A percentile compares a stretch with the other conserved stretches of the same genome.
These are phyloP conservation scores for Triplophysa rosa DNA, from an alignment of 2,113 vertebrate species.

Conservation along the genomic window DNA sequence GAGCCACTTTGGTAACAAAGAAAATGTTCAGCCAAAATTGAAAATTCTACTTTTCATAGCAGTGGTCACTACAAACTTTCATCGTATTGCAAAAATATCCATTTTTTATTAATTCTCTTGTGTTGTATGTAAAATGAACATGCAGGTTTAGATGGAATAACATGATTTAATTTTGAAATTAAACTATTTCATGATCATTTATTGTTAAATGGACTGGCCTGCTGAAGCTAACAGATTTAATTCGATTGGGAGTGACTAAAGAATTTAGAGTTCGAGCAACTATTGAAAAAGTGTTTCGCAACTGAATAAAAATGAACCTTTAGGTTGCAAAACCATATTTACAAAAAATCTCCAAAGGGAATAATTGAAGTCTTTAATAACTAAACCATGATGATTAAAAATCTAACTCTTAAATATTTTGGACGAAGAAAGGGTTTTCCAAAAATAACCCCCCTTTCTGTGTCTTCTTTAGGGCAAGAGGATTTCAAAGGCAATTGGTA, in stretches of 20 bases:
- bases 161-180: too few relatives aligned
- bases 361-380: background rate
- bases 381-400: background rate
- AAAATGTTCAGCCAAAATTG: too few relatives aligned
- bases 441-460: slow-evolving; percentile 13
- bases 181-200: background rate
- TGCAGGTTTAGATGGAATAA: too few relatives aligned
- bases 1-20: too few relatives aligned
- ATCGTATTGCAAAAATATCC: too few relatives aligned
- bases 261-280: background rate
- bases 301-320: background rate
- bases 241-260: background rate
- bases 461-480: slow-evolving; percentile 26
- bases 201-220: background rate
- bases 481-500: slow-evolving; percentile 41
- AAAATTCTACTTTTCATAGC: too few relatives aligned
- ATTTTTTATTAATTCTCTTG: too few relatives aligned
- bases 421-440: slow-evolving; percentile 24
- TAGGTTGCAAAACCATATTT: background rate
- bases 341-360: background rate
- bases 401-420: background rate
- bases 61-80: too few relatives aligned
- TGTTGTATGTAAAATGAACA: too few relatives aligned
- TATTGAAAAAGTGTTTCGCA: background rate
- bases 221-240: background rate